Evolutionary conservation across 2,113 vertebrate genomes (phyloP).

Genomic region (Poeciliopsis turrubarensis): DNA sequence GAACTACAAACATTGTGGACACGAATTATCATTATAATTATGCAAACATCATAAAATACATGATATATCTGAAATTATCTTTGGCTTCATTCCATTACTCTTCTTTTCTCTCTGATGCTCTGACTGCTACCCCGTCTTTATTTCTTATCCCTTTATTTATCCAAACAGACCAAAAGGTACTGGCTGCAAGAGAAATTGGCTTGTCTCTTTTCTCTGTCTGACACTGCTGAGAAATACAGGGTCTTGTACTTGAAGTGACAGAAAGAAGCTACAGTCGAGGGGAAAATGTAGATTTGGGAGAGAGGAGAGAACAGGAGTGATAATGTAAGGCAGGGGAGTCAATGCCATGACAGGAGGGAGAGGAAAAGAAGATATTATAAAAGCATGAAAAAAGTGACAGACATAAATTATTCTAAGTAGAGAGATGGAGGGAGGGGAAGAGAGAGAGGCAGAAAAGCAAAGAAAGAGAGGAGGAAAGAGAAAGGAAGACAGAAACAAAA

Average conservation of each 20-base stretch:
- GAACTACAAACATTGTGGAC: background rate
- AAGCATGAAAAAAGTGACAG: background rate
- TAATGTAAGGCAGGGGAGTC: background rate
- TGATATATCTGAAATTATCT: background rate
- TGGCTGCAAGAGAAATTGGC: background rate
- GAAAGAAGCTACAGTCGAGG: slow-evolving; percentile 12
- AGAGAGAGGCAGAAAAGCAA: background rate
- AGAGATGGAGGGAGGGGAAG: background rate
- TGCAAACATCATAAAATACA: background rate
- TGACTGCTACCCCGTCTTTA: background rate
- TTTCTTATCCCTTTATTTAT: fast-evolving
- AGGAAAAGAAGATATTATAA: background rate
- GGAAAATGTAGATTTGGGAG: slow-evolving; percentile 17
- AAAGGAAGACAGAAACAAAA: no score
- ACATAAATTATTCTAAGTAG: background rate
- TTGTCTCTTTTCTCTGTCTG: slow-evolving; percentile 23
- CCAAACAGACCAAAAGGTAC: slow-evolving; percentile 4
- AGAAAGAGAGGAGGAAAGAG: background rate
- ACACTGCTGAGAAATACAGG: slow-evolving; percentile 23
- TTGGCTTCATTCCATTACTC: slow-evolving; percentile 11
- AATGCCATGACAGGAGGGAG: background rate
- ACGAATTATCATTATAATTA: background rate
- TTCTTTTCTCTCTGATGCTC: background rate
- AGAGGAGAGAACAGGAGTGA: background rate
- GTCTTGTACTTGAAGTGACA: slow-evolving; percentile 12